A percentile compares a stretch with the other conserved stretches of the same genome.
Conservation (phyloP, 2,797 vertebrate species). For the Cyprinodon diabolis region DNA sequence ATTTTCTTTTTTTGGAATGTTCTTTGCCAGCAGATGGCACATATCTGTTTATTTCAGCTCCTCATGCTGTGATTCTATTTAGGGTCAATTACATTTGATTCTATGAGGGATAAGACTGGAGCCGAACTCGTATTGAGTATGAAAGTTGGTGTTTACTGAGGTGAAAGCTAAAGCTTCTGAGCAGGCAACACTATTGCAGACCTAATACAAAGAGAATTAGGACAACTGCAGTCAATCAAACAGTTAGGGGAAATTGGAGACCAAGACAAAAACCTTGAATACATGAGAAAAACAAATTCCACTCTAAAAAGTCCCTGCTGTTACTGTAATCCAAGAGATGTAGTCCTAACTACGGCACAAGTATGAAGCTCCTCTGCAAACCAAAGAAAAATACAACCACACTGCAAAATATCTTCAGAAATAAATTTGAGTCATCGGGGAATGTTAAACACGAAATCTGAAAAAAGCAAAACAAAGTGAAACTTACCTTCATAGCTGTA, state of each 20-base stretch:
- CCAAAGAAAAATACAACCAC: neutral
- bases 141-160: too few species aligned
- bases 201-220: too few species aligned
- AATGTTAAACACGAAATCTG: neutral
- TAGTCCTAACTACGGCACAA: neutral
- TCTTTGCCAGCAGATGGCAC: too few species aligned
- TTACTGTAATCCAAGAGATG: neutral
- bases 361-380: neutral
- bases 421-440: neutral
- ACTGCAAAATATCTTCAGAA: neutral
- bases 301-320: neutral
- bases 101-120: too few species aligned
- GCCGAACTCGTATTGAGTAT: too few species aligned
- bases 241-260: neutral
- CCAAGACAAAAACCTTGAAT: neutral
- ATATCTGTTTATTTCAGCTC: too few species aligned
- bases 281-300: neutral
- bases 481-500: conserved; percentile 86
- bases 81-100: too few species aligned
- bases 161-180: too few species aligned
- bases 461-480: neutral
- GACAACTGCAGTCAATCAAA: neutral
- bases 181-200: too few species aligned
- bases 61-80: too few species aligned
- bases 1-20: too few species aligned